Percentiles rank a stretch among this genome's conserved stretches.
phyloP scores from a whole-genome alignment of 2,888 invertebrate species.

The Tupiocoris notatus region DNA sequence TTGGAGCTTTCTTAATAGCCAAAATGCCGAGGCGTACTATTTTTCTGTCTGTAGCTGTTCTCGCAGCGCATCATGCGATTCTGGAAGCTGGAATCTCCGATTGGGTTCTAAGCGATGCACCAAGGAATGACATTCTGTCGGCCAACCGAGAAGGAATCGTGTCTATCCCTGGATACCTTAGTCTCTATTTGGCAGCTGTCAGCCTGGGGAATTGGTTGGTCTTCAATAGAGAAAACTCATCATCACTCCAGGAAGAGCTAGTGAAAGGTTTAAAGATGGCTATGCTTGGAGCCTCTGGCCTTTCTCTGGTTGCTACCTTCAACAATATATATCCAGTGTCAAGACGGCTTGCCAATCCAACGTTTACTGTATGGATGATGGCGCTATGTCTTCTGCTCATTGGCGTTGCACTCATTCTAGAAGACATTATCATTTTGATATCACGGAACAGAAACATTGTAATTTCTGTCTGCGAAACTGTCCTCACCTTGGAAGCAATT shows the following conservation, averaged over 20 bases:
- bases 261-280: slow-evolving; percentile 43
- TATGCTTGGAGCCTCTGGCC: slow-evolving; percentile 53
- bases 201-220: slow-evolving; percentile 61
- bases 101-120: slow-evolving; percentile 66
- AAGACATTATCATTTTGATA: slow-evolving; percentile 54
- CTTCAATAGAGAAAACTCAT: neutral
- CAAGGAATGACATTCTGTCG: slow-evolving; percentile 63
- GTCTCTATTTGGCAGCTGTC: slow-evolving; percentile 75
- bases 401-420: slow-evolving; percentile 50
- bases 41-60: slow-evolving; percentile 57
- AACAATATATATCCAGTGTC: slow-evolving; percentile 64
- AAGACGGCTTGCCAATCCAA: slow-evolving; percentile 77
- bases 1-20: slow-evolving; percentile 59
- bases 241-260: neutral
- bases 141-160: slow-evolving; percentile 91
- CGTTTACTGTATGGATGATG: slow-evolving; percentile 61
- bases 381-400: slow-evolving; percentile 58
- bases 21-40: neutral
- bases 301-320: slow-evolving; percentile 57
- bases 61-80: slow-evolving; percentile 66
- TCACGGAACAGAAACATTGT: neutral
- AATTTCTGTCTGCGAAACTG: slow-evolving; percentile 51
- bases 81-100: slow-evolving; percentile 63
- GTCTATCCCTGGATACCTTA: slow-evolving; percentile 80
- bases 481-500: slow-evolving; percentile 66